A percentile compares a stretch with the other conserved stretches of the same genome.
These are phyloP conservation scores for Nannoperca australis DNA, from an alignment of 2,797 vertebrate genomes.

Conservation along the genomic window DNA sequence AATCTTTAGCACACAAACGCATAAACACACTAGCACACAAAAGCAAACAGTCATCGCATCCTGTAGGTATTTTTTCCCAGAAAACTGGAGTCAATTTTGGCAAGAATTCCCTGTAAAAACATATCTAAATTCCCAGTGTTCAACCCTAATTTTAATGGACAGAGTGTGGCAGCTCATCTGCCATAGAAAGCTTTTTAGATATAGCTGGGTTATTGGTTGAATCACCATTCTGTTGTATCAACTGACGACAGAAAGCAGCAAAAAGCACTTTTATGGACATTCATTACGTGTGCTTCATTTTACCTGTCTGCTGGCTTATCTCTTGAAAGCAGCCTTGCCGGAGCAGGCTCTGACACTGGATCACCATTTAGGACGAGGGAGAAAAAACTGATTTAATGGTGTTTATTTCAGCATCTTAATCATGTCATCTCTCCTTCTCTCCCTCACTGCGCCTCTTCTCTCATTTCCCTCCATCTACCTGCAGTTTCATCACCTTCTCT, in stretches of 20 bases:
- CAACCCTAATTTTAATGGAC: constrained; percentile 51
- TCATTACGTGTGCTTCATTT: constrained; percentile 71
- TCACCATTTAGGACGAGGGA: constrained; percentile 64
- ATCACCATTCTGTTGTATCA: constrained; percentile 54
- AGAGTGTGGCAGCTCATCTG: constrained; percentile 39
- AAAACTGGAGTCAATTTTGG: constrained; percentile 18
- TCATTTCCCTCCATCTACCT: constrained; percentile 58
- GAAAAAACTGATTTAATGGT: constrained; percentile 61
- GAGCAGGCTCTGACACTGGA: constrained; percentile 63
- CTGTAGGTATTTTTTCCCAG: constrained; percentile 19
- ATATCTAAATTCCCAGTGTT: constrained; percentile 25
- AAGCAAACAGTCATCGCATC: neutral
- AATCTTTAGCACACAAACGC: neutral
- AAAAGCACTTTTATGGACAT: constrained; percentile 66
- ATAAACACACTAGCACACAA: neutral
- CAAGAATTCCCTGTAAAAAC: constrained; percentile 26
- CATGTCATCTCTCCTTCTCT: constrained; percentile 59
- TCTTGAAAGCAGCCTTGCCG: constrained; percentile 65
- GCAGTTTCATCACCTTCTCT: constrained; percentile 54
- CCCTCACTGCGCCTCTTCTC: constrained; percentile 25
- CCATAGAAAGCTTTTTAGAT: constrained; percentile 30
- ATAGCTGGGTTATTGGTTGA: constrained; percentile 41
- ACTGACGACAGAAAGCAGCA: constrained; percentile 55
- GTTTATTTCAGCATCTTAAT: constrained; percentile 76
- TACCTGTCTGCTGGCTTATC: constrained; percentile 76